Evolutionary conservation across 2,888 invertebrate species (phyloP).

Genomic region (Melipona bicolor): DNA sequence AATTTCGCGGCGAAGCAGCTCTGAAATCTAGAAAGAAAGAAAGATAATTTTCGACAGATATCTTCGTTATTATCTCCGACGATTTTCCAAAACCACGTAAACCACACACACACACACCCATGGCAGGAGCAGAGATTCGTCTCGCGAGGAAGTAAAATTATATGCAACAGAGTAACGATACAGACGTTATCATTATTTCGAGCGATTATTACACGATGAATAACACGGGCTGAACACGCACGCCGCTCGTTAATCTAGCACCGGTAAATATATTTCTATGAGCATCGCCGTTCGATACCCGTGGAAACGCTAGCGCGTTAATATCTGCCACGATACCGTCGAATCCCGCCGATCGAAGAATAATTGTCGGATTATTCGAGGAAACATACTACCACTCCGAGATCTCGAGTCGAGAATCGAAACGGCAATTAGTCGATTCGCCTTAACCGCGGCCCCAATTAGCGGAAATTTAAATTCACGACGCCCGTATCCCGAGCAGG

Average conservation of each 20-base stretch:
- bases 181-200: not conserved
- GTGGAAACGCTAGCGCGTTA: slow-evolving; percentile 21
- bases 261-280: slow-evolving; percentile 38
- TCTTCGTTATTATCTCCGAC: not conserved
- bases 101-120: not conserved
- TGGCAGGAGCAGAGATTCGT: not conserved
- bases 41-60: not conserved
- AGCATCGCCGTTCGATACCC: slow-evolving; percentile 14
- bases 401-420: slow-evolving; percentile 40
- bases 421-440: slow-evolving; percentile 54
- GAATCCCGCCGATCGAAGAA: slow-evolving; percentile 47
- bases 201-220: not conserved
- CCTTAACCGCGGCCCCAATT: slow-evolving; percentile 43
- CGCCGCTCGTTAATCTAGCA: slow-evolving; percentile 12
- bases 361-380: slow-evolving; percentile 55
- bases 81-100: not conserved
- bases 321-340: slow-evolving; percentile 41
- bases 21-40: not conserved
- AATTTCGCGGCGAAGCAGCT: not conserved
- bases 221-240: not conserved
- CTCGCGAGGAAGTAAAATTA: not conserved
- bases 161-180: not conserved
- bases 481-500: slow-evolving; percentile 8
- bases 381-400: slow-evolving; percentile 28
- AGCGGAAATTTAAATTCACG: slow-evolving; percentile 66